Percentiles rank a stretch among this genome's conserved stretches.
phyloP scores from a whole-genome alignment of 2,888 invertebrate species.

The Drosophila emarginata region DNA sequence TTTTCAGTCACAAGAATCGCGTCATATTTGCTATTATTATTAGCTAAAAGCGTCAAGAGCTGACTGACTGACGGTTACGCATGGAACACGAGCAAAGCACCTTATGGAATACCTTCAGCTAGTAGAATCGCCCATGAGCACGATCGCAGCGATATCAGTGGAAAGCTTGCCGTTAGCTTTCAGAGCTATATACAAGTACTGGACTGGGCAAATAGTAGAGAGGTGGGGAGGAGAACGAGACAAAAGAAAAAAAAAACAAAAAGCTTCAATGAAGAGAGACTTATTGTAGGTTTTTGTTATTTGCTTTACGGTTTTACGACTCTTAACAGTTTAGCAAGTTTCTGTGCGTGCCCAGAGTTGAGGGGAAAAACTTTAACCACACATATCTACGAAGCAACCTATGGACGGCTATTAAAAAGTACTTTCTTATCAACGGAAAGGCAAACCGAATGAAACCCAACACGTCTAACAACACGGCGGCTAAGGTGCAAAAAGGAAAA shows the following conservation, averaged over 20 bases:
- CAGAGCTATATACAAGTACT: constrained; percentile 1
- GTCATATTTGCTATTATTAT: constrained; percentile 68
- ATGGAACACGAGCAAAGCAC: constrained; percentile 44
- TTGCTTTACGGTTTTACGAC: constrained; percentile 3
- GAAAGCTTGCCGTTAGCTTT: constrained; percentile 50
- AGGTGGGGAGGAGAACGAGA: background rate
- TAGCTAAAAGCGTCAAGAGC: constrained; percentile 59
- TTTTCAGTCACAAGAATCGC: constrained; percentile 44
- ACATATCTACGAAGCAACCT: constrained; percentile 1
- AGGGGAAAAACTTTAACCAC: constrained; percentile 1
- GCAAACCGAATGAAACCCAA: constrained; percentile 58
- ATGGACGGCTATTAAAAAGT: constrained; percentile 62
- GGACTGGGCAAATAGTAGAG: background rate
- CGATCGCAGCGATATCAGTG: constrained; percentile 42
- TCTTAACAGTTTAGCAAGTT: constrained; percentile 8
- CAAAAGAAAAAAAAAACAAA: background rate
- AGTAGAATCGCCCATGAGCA: constrained; percentile 30
- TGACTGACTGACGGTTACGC: constrained; percentile 59
- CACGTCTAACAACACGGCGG: constrained; percentile 35
- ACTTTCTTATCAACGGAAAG: constrained; percentile 59
- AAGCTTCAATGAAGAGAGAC: constrained; percentile 1
- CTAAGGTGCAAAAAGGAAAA: constrained; percentile 45
- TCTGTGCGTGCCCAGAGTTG: constrained; percentile 3
- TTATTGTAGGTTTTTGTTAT: background rate
- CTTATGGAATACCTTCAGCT: constrained; percentile 24